Base-by-base conservation (phyloP, 2,113 vertebrate species). In the Leptosomus discolor region DNA sequence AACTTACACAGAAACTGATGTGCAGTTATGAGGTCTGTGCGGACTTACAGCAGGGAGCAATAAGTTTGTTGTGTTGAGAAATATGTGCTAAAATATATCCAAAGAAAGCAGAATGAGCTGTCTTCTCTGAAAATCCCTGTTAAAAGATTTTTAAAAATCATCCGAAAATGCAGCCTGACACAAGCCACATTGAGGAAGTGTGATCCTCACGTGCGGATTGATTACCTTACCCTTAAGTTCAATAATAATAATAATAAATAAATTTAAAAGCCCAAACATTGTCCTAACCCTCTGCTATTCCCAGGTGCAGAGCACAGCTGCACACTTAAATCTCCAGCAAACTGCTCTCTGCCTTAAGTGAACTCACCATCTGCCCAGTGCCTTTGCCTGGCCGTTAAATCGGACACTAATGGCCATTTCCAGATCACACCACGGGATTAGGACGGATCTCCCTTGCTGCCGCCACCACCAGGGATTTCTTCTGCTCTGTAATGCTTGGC, bases 201-300 rank as follows among this genome's bases (percentile, higher is more conserved):
- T 85, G 50, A 77, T 65, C 67, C n/a, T 56, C 5, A 23, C 45
- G 9, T 48, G n/a, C 83, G 6, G 16, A 80, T 57, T 79, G 64
- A 70, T 68, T 48, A 75, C 17, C 19, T 95, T 90, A 26, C 6
- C 21, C 15, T 64, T 41, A 34, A 60, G 19, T 78, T 75, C 30
- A 54, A 48, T 46, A 73, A 16, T 8, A 80, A 56, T 34, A 60
- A 65, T 45, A 85, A 90, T 45, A 36, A 23, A 50, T 71, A 6
- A 0, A 56, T 70, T 6, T 0, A 69, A 30, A 57, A 21, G 0
- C 2, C 7, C 14, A 24, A 21, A 45, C 1, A 1, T 21, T 32
- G 19, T 48, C 20, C 37, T 53, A 69, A 53, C 13, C 4, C 18
- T 37, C 43, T 71, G 37, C n/a, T 85, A 29, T 53, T 85, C 18